Conservation (phyloP, 92 coral and sea anemone genomes). For the Galaxea fascicularis region DNA sequence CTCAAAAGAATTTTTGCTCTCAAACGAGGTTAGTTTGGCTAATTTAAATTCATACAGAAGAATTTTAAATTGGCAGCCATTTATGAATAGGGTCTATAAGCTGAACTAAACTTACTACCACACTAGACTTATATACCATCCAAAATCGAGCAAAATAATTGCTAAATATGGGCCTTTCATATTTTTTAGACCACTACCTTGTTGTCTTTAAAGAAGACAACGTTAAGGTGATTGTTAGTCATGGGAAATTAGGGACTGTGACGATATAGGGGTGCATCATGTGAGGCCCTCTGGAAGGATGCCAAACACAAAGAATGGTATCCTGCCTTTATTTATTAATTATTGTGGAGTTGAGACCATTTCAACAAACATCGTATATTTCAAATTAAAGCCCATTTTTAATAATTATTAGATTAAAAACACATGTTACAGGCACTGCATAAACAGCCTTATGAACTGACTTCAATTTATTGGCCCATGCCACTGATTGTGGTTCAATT, state of each 20-base stretch:
- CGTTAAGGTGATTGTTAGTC: slow-evolving; percentile 14
- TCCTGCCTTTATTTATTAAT: slow-evolving; percentile 27
- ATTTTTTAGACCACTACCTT: slow-evolving; percentile 25
- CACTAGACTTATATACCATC: slow-evolving; percentile 23
- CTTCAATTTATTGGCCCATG: slow-evolving; percentile 25
- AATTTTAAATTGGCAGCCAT: slow-evolving; percentile 32
- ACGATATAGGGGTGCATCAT: slow-evolving; percentile 16
- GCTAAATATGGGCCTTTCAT: slow-evolving; percentile 16
- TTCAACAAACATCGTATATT: background rate
- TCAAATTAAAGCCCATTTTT: slow-evolving; percentile 6
- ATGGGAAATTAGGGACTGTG: slow-evolving; percentile 8
- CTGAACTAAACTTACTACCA: slow-evolving; percentile 16
- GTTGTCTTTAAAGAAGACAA: slow-evolving; percentile 35
- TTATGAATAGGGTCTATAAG: slow-evolving; percentile 16
- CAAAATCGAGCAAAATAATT: slow-evolving; percentile 14
- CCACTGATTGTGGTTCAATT: slow-evolving; percentile 25
- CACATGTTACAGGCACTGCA: slow-evolving; percentile 16
- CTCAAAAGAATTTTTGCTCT: slow-evolving; percentile 13
- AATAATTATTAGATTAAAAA: slow-evolving; percentile 27
- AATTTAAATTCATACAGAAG: slow-evolving; percentile 14
- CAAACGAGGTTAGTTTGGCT: slow-evolving; percentile 16
- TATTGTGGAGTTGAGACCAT: slow-evolving; percentile 22
- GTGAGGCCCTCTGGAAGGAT: slow-evolving; percentile 37
- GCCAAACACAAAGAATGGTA: slow-evolving; percentile 26
- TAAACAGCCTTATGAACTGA: slow-evolving; percentile 20